Evolutionary conservation across 2,113 vertebrate species (phyloP), one percentile per base, ranked within the genome.

Genomic region (Triplophysa tibetana): DNA sequence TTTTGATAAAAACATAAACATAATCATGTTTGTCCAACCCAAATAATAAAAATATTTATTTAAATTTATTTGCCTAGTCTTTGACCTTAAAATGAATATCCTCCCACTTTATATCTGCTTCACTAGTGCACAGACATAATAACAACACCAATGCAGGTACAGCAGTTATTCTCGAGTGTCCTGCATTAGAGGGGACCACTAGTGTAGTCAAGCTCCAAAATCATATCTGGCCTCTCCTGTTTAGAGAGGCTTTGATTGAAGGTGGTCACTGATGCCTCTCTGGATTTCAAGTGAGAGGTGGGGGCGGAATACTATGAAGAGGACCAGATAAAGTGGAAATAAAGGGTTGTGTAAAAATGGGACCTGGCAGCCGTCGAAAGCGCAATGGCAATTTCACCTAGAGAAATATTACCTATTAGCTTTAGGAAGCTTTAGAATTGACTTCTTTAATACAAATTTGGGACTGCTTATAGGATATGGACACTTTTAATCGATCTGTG

Each of bases 191-290:
- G 67, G 52, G 50, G 62, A 45, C 62, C 54, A 63, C 72, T 63
- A 60, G 43, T 38, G 60, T 58, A 72, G 60, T 81, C 66, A 75
- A 54, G 68, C 77, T 65, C 50, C 24, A 78, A n/a, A 79, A 61
- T 70, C 56, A 70, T n/a, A 61, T 11, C 16, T 56, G 23, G n/a
- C 72, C n/a, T 72, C 56, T 72, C 52, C 52, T 72, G 2, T 38
- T 26, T 38, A 38, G 5, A 61, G 56, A 56, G 24, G 17, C 11
- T 41, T 65, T 86, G 70, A 86, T 84, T 68, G 80, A 86, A 62
- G 56, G 60, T 33, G n/a, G 8, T 82, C 70, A 23, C 80, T 82
- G 56, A 61, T 70, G 62, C 52, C 64, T 50, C 70, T 83, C 78
- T 52, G 69, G 70, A 74, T 64, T 65, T 78, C 66, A 38, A 38